Conservation (phyloP, 2,888 invertebrate species). For the Diaprepes abbreviatus region DNA sequence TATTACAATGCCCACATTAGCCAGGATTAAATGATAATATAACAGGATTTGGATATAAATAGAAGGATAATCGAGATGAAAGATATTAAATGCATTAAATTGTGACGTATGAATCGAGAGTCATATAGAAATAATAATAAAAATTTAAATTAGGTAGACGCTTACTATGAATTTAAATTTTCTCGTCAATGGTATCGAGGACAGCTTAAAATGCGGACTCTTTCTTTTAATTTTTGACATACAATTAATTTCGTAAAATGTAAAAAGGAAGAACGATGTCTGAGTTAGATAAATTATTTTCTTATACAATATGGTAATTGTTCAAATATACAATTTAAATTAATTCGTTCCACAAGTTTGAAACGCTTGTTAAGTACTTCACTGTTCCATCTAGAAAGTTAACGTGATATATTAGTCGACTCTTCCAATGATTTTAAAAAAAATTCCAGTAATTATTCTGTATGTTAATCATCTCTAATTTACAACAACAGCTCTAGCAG, state of each 20-base stretch:
- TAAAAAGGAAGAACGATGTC: too few species aligned
- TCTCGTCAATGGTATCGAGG: not conserved
- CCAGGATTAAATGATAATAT: conserved; percentile 17
- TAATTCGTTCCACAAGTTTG: too few species aligned
- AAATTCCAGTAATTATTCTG: too few species aligned
- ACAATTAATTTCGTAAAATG: not conserved
- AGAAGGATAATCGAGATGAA: conserved; percentile 11
- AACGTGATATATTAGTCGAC: too few species aligned
- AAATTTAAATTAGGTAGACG: conserved; percentile 18
- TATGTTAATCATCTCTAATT: too few species aligned
- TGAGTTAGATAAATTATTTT: too few species aligned
- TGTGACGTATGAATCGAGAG: not conserved
- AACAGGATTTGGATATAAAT: conserved; percentile 25
- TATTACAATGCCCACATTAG: conserved; percentile 23
- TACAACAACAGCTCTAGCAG: too few species aligned
- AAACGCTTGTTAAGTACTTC: too few species aligned
- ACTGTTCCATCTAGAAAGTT: too few species aligned
- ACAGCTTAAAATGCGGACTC: not conserved
- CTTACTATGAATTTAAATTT: not conserved
- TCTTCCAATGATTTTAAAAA: too few species aligned
- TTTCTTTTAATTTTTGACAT: not conserved
- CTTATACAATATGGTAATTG: too few species aligned
- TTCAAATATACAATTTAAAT: too few species aligned
- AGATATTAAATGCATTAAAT: conserved; percentile 9
- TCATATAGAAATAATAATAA: conserved; percentile 2